Conservation (phyloP, 1,140 invertebrate species). For the Sminthurinus signatus region DNA sequence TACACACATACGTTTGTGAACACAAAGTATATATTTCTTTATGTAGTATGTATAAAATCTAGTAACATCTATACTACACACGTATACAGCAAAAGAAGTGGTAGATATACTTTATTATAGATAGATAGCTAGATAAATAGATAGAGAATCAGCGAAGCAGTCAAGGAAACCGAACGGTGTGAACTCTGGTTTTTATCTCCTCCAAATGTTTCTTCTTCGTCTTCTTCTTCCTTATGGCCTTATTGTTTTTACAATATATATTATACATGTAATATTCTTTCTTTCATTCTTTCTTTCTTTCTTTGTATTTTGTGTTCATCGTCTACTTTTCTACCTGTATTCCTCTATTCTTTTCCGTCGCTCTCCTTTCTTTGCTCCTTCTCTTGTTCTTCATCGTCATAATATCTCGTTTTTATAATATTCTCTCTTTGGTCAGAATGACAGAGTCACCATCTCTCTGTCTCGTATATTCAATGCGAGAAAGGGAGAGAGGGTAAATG, state of each 20-base stretch:
- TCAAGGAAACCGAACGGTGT: conserved; percentile 11
- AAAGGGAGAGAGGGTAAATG: not conserved
- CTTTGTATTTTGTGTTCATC: not conserved
- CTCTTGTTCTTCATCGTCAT: not conserved
- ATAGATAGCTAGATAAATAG: too few species aligned
- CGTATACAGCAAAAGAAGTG: too few species aligned
- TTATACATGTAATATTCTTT: too few species aligned
- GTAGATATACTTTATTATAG: too few species aligned
- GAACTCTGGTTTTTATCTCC: conserved; percentile 16
- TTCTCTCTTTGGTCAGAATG: not conserved
- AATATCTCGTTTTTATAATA: not conserved
- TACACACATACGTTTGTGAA: not conserved
- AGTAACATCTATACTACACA: too few species aligned
- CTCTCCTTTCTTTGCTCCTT: not conserved
- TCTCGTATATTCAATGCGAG: not conserved
- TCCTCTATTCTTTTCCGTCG: too few species aligned
- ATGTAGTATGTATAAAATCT: too few species aligned
- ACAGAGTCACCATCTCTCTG: not conserved
- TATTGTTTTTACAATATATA: too few species aligned
- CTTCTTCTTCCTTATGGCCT: conserved; percentile 14
- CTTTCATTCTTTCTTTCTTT: not conserved
- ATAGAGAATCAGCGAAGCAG: conserved; percentile 10
- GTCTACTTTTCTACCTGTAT: too few species aligned
- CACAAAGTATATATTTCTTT: too few species aligned
- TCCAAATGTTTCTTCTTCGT: not conserved